A percentile compares a stretch with the other conserved stretches of the same genome.
Conservation (phyloP, 1,140 invertebrate genomes). For the Apolygus lucorum region DNA sequence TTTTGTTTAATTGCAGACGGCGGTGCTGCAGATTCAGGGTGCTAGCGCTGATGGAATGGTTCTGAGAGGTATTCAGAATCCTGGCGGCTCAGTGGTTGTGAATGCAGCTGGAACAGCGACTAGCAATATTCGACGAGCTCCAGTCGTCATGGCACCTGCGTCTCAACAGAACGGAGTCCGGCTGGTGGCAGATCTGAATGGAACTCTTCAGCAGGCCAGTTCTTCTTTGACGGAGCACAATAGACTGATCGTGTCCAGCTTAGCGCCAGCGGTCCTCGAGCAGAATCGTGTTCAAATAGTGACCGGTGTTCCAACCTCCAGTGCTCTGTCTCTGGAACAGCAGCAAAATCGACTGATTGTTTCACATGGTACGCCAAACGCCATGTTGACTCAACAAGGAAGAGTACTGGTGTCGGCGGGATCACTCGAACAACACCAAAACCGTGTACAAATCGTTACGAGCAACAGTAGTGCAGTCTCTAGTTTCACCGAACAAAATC, state of each 20-base stretch:
- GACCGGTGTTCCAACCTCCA: constrained; percentile 24
- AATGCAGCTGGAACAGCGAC: constrained; percentile 21
- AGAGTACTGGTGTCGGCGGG: constrained; percentile 24
- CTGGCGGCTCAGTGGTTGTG: constrained; percentile 25
- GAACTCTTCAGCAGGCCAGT: constrained; percentile 20
- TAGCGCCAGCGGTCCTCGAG: constrained; percentile 25
- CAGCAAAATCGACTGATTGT: constrained; percentile 25
- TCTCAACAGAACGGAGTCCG: constrained; percentile 33
- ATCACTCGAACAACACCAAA: constrained; percentile 30
- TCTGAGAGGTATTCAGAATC: constrained; percentile 19
- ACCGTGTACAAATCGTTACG: constrained; percentile 29
- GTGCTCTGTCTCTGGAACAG: constrained; percentile 27
- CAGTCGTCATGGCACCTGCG: constrained; percentile 30
- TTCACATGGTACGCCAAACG: constrained; percentile 16
- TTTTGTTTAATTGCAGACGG: constrained; percentile 31
- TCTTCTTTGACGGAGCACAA: constrained; percentile 29
- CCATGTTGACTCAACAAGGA: constrained; percentile 24
- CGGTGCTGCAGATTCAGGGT: constrained; percentile 33
- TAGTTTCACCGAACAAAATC: constrained; percentile 30
- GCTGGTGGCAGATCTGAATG: constrained; percentile 33
- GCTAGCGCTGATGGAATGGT: constrained; percentile 30
- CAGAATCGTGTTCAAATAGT: constrained; percentile 32
- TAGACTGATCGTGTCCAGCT: constrained; percentile 29
- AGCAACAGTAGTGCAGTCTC: constrained; percentile 29
- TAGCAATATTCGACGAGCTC: background rate